Evolutionary conservation across 2,888 invertebrate species (phyloP), one percentile per base, ranked within the genome.

Genomic region (Seira ritae): DNA sequence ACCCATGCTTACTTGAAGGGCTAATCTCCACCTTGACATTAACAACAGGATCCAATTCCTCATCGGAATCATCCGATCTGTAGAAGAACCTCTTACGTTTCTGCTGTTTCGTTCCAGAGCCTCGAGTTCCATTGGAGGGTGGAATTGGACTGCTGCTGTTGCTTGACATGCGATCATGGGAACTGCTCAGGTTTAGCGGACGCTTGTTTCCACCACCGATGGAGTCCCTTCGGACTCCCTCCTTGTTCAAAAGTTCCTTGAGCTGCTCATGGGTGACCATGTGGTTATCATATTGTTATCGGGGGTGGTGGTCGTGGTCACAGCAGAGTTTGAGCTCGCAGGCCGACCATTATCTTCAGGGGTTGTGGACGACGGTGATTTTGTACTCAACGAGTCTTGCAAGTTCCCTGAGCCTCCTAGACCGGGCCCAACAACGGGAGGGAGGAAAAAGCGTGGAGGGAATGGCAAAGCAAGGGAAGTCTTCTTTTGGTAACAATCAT

Each of bases 231-330:
- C 67, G 50, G 42, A 31, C 62, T 37, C 74, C 80, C 10, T 74
- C 81, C 60, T 79, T 78, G 24, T 85, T 84, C 17, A 87, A 72
- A 71, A 50, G 86, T 66, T 86, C 82, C 62, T 87, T 88, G 24
- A 88, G 80, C 67, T 89, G 89, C 69, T 88, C 88, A 86, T 91
- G 91, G 24, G 89, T 88, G 55, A 90, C 90, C 79, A 90, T 90
- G 90, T 98, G 98, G 90, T 98, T 97, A 89, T 97, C 96, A 86
- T 15, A 12, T 65, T 24, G 65, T 42, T 68, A 46, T 70, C 70
- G 19, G 71, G 72, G 12, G 75, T 70, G 17, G 74, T 81, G 65
- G 75, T 80, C 10, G 75, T 71, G 68, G 70, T 69, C 66, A 69
- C 55, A 17, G 68, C 75, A 20, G 73, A 73, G 66, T 73, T 81